Evolutionary conservation across 2,888 invertebrate genomes (phyloP).

Genomic region (Allygus modestus): DNA sequence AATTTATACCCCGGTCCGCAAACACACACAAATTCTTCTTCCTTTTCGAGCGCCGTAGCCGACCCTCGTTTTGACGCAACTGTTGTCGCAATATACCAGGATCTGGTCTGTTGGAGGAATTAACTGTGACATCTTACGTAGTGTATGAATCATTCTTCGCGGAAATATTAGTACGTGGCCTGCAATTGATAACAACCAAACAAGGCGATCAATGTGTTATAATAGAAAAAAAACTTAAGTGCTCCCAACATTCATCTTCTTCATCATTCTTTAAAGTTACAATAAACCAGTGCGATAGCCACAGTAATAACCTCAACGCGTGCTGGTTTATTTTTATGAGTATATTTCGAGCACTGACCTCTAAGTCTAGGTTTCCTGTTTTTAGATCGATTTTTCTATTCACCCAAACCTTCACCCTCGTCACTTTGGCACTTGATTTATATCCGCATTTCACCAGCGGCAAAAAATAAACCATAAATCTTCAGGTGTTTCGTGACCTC

Average conservation of each 20-base stretch:
- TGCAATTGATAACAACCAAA: too few species aligned
- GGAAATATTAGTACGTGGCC: not conserved
- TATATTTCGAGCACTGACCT: too few species aligned
- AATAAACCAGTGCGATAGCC: too few species aligned
- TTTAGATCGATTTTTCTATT: not conserved
- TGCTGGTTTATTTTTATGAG: too few species aligned
- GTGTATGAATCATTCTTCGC: not conserved
- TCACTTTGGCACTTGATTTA: not conserved
- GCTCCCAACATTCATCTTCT: too few species aligned
- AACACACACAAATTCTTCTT: conserved; percentile 48
- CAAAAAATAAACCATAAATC: conserved; percentile 38
- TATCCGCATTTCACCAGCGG: not conserved
- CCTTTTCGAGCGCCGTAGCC: conserved; percentile 10
- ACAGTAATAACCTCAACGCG: not conserved
- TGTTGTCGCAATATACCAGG: not conserved
- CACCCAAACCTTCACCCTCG: conserved; percentile 15
- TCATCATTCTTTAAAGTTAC: too few species aligned
- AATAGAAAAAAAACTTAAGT: too few species aligned
- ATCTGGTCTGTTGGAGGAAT: conserved; percentile 11
- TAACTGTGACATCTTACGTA: not conserved
- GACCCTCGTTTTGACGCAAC: conserved; percentile 19
- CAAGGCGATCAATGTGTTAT: too few species aligned
- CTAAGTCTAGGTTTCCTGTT: not conserved
- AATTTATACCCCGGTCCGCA: conserved; percentile 41
- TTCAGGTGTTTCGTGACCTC: not conserved